Conservation (phyloP, 1,140 invertebrate genomes). For the Sminthurinus signatus region DNA sequence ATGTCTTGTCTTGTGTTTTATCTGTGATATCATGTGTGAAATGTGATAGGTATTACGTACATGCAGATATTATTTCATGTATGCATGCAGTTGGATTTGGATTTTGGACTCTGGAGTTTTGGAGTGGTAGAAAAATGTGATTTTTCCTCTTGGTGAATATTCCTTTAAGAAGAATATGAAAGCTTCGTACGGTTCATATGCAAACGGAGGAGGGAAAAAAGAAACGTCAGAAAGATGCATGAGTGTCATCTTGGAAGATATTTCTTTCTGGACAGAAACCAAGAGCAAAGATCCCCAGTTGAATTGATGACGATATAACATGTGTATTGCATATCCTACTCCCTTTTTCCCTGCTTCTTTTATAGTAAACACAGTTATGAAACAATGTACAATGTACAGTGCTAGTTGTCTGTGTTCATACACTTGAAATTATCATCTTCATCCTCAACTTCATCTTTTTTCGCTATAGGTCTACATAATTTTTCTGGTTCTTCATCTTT, state of each 20-base stretch:
- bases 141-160: not conserved
- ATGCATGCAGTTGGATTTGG: too few species aligned
- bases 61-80: too few species aligned
- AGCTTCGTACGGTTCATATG: not conserved
- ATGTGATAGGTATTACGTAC: too few species aligned
- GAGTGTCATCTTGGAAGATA: constrained; percentile 8
- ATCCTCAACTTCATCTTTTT: too few species aligned
- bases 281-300: not conserved
- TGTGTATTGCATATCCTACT: not conserved
- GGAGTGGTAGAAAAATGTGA: not conserved
- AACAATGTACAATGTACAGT: not conserved
- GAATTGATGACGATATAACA: constrained; percentile 1
- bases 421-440: too few species aligned
- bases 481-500: too few species aligned
- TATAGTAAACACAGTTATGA: not conserved
- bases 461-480: too few species aligned
- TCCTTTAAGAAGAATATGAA: not conserved
- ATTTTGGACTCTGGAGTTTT: too few species aligned
- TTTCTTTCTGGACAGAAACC: constrained; percentile 7
- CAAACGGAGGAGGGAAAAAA: not conserved
- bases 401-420: not conserved
- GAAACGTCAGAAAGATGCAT: constrained; percentile 9
- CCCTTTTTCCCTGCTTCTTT: not conserved
- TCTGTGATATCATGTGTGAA: too few species aligned
- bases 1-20: too few species aligned